These are phyloP conservation scores for Eospalax fontanierii DNA, from an alignment of 2,797 vertebrate species.

Conservation along the genomic window DNA sequence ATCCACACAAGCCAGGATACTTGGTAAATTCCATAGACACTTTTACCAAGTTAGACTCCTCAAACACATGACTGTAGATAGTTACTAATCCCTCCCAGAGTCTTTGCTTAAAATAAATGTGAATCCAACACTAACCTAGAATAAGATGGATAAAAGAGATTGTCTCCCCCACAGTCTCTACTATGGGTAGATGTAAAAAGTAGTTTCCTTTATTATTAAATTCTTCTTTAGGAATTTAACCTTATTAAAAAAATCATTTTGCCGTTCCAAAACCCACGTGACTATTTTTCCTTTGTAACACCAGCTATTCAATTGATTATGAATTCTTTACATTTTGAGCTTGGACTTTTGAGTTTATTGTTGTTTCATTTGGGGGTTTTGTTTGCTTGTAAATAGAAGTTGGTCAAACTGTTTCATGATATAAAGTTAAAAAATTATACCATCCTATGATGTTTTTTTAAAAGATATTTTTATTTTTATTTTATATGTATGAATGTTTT, in stretches of 20 bases:
- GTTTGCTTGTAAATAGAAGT: neutral
- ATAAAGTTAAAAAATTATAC: neutral
- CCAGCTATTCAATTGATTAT: neutral
- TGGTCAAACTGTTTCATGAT: constrained; percentile 10
- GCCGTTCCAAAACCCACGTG: neutral
- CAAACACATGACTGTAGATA: neutral
- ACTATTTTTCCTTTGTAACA: constrained; percentile 27
- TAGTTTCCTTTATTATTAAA: neutral
- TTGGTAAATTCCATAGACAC: neutral
- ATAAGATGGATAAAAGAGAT: neutral
- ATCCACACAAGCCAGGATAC: neutral
- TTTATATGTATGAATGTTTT: too few species aligned
- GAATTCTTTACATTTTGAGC: neutral
- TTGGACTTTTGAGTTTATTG: neutral
- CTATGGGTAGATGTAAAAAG: neutral
- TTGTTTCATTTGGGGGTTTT: neutral
- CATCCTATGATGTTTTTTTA: neutral
- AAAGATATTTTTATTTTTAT: too few species aligned
- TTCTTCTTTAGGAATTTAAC: neutral
- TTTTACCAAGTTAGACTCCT: neutral
- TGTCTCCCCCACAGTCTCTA: neutral
- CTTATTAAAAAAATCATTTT: constrained; percentile 57
- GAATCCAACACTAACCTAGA: neutral
- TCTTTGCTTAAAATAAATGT: constrained; percentile 22
- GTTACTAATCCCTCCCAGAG: neutral